Evolutionary conservation across 2,113 vertebrate genomes (phyloP).

Genomic region (Lycocorax pyrrhopterus): DNA sequence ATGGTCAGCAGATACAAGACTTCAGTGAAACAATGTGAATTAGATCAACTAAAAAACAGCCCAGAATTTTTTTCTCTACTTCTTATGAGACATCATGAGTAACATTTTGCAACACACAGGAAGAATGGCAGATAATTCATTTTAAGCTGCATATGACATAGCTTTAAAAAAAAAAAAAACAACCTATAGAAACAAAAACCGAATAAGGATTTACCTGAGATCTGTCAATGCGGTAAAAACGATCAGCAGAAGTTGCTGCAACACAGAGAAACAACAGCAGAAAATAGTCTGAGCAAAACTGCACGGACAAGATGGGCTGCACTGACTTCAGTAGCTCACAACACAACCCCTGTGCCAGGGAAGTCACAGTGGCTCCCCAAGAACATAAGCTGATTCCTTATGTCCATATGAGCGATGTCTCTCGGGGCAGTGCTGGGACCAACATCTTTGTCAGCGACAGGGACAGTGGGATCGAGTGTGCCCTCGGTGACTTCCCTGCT

Average conservation of each 20-base stretch:
- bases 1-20: not conserved
- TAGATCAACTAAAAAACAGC: not conserved
- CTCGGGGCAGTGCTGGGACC: no score
- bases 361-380: not conserved
- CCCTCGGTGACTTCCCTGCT: accelerated
- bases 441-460: accelerated
- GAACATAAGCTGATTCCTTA: not conserved
- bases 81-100: not conserved
- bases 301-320: not conserved
- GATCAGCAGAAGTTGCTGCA: conserved; percentile 93
- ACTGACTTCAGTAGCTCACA: not conserved
- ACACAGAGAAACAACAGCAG: conserved; percentile 8
- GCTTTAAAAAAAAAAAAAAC: not conserved
- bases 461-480: accelerated
- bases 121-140: not conserved
- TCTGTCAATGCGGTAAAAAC: conserved; percentile 97
- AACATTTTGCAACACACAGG: not conserved
- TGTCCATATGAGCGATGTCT: not conserved
- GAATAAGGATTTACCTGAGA: conserved; percentile 84
- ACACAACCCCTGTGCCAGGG: not conserved
- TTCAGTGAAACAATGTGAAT: not conserved
- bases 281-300: not conserved
- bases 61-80: not conserved
- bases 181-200: not conserved
- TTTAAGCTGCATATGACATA: not conserved